Evolutionary conservation across 2,113 vertebrate species (phyloP), one percentile per base, ranked within the genome.

Genomic region (Pluvialis apricaria): DNA sequence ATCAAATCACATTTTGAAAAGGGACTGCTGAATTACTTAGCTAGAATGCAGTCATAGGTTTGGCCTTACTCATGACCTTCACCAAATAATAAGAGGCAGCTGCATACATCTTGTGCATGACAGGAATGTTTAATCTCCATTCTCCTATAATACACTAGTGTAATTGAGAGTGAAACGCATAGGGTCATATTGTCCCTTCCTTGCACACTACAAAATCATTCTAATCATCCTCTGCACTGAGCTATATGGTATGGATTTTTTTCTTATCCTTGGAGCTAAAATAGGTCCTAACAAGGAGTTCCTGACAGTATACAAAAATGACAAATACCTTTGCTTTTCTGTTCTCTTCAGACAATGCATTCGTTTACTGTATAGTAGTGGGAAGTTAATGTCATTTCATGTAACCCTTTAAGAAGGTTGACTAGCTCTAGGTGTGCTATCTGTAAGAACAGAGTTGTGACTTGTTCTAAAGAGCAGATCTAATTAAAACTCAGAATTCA

Each of bases 41-140:
- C 57, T 69, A 40, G 54, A 92, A 90, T 88, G 79, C 49, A 90
- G 58, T 85, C 84, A 80, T 29, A 88, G 36, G 62, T 86, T 96
- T 96, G 90, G 82, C 93, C 76, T 93, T 91, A 82, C 58, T 88
- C 32, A 4, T 83, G 93, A 97, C 96, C 93, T 94, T 96, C 85
- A 94, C 90, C 85, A 91, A 68, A 75, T 91, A 91, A 69, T 79
- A 90, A 69, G 78, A 94, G 62, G 75, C 71, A 92, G 71, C 79
- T 94, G 75, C 86, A 70, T 85, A 61, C 49, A 61, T 91, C 70
- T 92, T 89, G 78, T 88, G 62, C 71, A 44, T 76, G 92, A 93
- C 73, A 72, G 75, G 87, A 94, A 94, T 92, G 54, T 76, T 91
- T 86, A 71, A 96, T 95, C 73, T 78, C 81, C 36, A 34, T 82